Percentiles rank a stretch among this genome's conserved stretches.
These are phyloP conservation scores for Aplysia californica DNA, from an alignment of 1,140 invertebrate species.

Conservation along the genomic window DNA sequence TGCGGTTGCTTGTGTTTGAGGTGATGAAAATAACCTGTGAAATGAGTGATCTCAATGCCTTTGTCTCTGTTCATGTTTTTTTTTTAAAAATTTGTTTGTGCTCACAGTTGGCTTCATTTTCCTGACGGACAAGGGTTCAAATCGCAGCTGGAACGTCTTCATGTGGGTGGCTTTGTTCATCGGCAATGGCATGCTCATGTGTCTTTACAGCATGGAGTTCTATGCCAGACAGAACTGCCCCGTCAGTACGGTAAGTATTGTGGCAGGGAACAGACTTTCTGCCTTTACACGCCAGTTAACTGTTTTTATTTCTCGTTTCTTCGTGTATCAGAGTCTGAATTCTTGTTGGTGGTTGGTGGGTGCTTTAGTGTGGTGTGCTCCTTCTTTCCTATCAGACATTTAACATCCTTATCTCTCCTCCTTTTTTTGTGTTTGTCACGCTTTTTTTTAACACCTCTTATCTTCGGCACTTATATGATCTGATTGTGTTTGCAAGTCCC, in stretches of 20 bases:
- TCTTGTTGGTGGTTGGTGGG: no score
- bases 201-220: constrained; percentile 86
- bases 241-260: constrained; percentile 51
- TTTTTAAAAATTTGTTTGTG: background rate
- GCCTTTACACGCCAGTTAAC: background rate
- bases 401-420: background rate
- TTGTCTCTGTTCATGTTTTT: no score
- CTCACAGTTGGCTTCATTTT: constrained; percentile 72
- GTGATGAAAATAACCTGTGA: no score
- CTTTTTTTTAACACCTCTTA: background rate
- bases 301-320: background rate
- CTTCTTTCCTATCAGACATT: background rate
- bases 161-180: constrained; percentile 83
- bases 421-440: background rate
- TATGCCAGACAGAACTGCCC: constrained; percentile 86
- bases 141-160: constrained; percentile 76
- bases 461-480: no score
- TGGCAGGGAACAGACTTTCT: background rate
- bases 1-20: background rate
- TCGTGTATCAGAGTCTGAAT: background rate
- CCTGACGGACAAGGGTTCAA: constrained; percentile 63
- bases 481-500: no score
- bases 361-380: no score
- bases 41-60: no score
- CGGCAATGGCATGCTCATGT: constrained; percentile 81